These are phyloP conservation scores for Scortum barcoo DNA, from an alignment of 2,113 vertebrate genomes.

Conservation along the genomic window DNA sequence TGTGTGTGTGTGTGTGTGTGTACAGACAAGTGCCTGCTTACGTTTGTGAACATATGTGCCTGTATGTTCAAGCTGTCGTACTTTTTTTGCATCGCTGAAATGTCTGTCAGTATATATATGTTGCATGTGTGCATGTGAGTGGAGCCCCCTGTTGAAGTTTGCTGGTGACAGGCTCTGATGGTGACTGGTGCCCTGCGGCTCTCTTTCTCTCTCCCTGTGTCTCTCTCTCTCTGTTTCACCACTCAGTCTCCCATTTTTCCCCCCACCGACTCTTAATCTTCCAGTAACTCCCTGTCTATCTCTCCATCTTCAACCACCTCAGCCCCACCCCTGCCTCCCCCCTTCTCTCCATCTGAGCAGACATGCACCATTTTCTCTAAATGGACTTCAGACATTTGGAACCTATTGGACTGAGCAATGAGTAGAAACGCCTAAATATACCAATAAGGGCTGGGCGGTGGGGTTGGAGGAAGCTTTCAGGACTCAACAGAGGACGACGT, in stretches of 20 bases:
- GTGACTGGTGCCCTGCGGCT: conserved; percentile 48
- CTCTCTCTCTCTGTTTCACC: conserved; percentile 41
- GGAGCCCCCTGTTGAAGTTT: conserved; percentile 11
- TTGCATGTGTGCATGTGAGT: neutral
- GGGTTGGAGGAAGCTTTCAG: conserved; percentile 29
- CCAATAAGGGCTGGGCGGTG: conserved; percentile 14
- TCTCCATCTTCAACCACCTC: conserved; percentile 60
- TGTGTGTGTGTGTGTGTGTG: conserved; percentile 12
- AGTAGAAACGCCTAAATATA: conserved; percentile 72
- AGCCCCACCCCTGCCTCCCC: too few species aligned
- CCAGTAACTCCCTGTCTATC: conserved; percentile 54
- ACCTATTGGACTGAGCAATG: conserved; percentile 73
- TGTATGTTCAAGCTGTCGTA: conserved; percentile 7
- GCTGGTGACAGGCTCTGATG: conserved; percentile 54
- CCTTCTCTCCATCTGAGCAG: conserved; percentile 40
- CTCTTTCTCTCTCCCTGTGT: conserved; percentile 60
- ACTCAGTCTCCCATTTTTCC: conserved; percentile 29
- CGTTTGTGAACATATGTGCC: conserved; percentile 22
- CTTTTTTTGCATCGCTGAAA: neutral
- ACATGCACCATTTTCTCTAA: conserved; percentile 78
- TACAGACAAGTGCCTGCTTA: conserved; percentile 22
- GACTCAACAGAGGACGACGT: conserved; percentile 32
- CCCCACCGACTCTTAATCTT: conserved; percentile 56
- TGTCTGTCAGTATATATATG: conserved; percentile 11
- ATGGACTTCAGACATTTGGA: conserved; percentile 78